A percentile compares a stretch with the other conserved stretches of the same genome.
Conservation (phyloP, 2,888 invertebrate genomes). For the Athripsodes cinereus region DNA sequence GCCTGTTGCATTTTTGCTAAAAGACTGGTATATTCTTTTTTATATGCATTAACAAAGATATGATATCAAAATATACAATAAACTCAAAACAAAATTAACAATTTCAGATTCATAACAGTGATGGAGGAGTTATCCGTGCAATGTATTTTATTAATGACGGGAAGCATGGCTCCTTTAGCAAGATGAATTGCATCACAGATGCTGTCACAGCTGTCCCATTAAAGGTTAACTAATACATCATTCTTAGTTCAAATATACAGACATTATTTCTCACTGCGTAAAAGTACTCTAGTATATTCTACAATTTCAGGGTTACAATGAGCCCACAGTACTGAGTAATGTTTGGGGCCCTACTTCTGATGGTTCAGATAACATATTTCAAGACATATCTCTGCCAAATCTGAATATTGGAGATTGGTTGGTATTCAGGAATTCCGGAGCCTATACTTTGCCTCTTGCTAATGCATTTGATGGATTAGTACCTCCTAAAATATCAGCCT, state of each 20-base stretch:
- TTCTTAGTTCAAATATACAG: not conserved
- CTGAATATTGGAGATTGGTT: constrained; percentile 76
- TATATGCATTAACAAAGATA: not conserved
- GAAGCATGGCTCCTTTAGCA: constrained; percentile 97
- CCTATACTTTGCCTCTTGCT: constrained; percentile 91
- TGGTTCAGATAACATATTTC: constrained; percentile 77
- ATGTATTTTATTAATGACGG: constrained; percentile 99
- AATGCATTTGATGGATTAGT: constrained; percentile 94
- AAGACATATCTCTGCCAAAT: constrained; percentile 53
- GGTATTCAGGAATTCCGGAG: constrained; percentile 93
- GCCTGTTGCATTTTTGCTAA: constrained; percentile 83
- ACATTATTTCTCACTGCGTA: not conserved
- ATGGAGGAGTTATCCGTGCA: constrained; percentile 39
- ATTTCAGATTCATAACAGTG: constrained; percentile 29
- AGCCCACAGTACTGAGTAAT: constrained; percentile 52
- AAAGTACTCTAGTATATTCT: not conserved
- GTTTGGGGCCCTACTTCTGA: constrained; percentile 98
- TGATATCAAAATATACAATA: no score
- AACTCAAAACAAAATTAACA: no score
- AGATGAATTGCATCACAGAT: constrained; percentile 90
- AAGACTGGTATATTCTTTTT: constrained; percentile 34
- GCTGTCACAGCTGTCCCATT: constrained; percentile 65
- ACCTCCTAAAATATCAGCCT: constrained; percentile 64
- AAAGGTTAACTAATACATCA: constrained; percentile 39
- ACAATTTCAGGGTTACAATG: constrained; percentile 23